Evolutionary conservation across 2,113 vertebrate genomes (phyloP).

Genomic region (Beaufortia kweichowensis): DNA sequence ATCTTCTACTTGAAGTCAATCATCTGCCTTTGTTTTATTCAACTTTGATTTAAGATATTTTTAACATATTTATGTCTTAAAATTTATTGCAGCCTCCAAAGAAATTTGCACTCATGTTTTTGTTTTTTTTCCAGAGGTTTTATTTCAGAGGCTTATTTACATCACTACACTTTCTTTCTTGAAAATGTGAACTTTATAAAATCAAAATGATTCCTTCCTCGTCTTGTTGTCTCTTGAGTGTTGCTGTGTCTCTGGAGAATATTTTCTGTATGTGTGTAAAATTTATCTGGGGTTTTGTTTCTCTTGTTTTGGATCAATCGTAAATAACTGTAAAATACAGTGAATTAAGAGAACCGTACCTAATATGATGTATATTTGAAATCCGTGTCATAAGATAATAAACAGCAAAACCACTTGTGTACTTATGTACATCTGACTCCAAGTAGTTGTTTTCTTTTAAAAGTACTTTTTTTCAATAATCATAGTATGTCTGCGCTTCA

Average conservation of each 20-base stretch:
- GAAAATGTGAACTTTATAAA: conserved; percentile 75
- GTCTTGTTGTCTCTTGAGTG: conserved; percentile 80
- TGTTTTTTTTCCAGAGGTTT: conserved; percentile 72
- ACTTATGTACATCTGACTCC: conserved; percentile 81
- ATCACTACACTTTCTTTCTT: conserved; percentile 55
- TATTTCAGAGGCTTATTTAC: conserved; percentile 67
- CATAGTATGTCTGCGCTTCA: conserved; percentile 1
- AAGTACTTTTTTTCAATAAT: too few relatives aligned
- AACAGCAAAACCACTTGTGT: conserved; percentile 88
- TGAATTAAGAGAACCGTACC: conserved; percentile 84
- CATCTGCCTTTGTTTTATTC: conserved; percentile 84
- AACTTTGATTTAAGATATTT: conserved; percentile 69
- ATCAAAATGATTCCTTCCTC: conserved; percentile 75
- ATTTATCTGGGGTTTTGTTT: conserved; percentile 43
- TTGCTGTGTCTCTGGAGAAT: conserved; percentile 84
- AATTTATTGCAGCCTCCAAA: conserved; percentile 93
- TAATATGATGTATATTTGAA: conserved; percentile 96
- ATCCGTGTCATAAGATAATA: conserved; percentile 94
- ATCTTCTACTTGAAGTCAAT: conserved; percentile 94
- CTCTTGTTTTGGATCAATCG: conserved; percentile 73
- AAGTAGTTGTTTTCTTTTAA: conserved; percentile 66
- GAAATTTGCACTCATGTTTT: conserved; percentile 91
- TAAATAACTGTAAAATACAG: conserved; percentile 94
- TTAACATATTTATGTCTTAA: conserved; percentile 82
- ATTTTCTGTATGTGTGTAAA: conserved; percentile 79